A percentile compares a stretch with the other conserved stretches of the same genome.
These are phyloP conservation scores for Plusia festucae DNA, from an alignment of 2,888 invertebrate genomes.

Conservation along the genomic window DNA sequence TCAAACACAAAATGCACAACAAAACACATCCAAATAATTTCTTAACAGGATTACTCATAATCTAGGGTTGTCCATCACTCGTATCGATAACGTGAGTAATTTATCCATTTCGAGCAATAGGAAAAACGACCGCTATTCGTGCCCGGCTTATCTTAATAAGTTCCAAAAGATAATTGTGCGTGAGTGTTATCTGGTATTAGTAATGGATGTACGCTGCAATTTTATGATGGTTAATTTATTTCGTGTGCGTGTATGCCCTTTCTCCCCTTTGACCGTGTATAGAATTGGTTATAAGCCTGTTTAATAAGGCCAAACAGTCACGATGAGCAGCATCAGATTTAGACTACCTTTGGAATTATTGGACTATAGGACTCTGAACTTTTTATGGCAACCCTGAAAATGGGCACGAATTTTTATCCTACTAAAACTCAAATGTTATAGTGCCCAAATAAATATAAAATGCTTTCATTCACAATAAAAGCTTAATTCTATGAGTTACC, in stretches of 20 bases:
- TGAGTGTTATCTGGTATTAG: conserved; percentile 65
- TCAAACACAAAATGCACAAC: conserved; percentile 26
- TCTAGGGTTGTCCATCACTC: conserved; percentile 81
- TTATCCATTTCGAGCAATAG: conserved; percentile 76
- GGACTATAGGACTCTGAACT: not conserved
- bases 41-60: conserved; percentile 81
- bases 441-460: not conserved
- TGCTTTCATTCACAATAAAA: not conserved
- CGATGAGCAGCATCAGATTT: not conserved
- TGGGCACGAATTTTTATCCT: too few relatives aligned
- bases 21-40: conserved; percentile 61
- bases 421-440: too few relatives aligned
- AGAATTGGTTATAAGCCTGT: conserved; percentile 27
- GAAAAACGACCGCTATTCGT: conserved; percentile 77
- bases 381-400: not conserved
- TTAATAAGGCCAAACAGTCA: not conserved
- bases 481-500: not conserved
- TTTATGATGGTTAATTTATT: conserved; percentile 78
- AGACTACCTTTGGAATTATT: not conserved
- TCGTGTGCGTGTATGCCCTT: conserved; percentile 25
- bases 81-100: conserved; percentile 79
- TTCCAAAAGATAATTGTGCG: conserved; percentile 80
- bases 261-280: conserved; percentile 26
- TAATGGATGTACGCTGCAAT: conserved; percentile 64
- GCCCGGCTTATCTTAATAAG: conserved; percentile 86